These are phyloP conservation scores for Dyspetes luteomarginatus DNA, from an alignment of 2,888 invertebrate genomes.

Conservation along the genomic window DNA sequence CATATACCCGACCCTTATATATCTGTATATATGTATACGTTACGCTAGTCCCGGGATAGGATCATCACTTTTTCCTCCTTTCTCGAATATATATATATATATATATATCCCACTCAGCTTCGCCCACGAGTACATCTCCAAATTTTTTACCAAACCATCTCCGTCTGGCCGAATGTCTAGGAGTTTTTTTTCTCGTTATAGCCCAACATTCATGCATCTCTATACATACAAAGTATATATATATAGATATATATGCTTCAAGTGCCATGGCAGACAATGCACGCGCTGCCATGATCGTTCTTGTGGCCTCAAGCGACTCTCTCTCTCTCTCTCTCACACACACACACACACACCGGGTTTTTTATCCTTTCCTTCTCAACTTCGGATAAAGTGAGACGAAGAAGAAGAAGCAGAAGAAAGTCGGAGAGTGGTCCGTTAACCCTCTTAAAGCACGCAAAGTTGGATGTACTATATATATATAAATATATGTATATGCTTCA, in stretches of 20 bases:
- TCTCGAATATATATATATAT: constrained; percentile 1
- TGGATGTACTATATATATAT: background rate
- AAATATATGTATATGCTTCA: constrained; percentile 7
- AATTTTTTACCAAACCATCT: constrained; percentile 49
- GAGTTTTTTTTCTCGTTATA: constrained; percentile 38
- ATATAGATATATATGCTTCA: constrained; percentile 9
- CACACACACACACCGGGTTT: too few species aligned
- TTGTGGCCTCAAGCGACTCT: background rate
- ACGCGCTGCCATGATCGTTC: background rate
- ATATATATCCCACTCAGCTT: constrained; percentile 1
- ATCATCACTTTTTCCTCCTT: constrained; percentile 20
- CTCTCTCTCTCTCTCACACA: background rate
- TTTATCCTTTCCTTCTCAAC: constrained; percentile 20
- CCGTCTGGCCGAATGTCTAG: constrained; percentile 55
- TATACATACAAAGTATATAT: background rate
- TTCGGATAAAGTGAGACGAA: constrained; percentile 26
- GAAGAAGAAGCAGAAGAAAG: constrained; percentile 34
- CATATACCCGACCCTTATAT: too few species aligned
- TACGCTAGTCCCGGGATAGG: background rate
- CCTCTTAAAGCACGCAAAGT: constrained; percentile 31
- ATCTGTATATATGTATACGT: too few species aligned
- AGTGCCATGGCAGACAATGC: background rate
- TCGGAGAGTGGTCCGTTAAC: constrained; percentile 49
- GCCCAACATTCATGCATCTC: background rate
- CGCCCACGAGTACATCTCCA: constrained; percentile 27